Conservation (phyloP, 2,888 invertebrate genomes). For the Synergus gifuensis region DNA sequence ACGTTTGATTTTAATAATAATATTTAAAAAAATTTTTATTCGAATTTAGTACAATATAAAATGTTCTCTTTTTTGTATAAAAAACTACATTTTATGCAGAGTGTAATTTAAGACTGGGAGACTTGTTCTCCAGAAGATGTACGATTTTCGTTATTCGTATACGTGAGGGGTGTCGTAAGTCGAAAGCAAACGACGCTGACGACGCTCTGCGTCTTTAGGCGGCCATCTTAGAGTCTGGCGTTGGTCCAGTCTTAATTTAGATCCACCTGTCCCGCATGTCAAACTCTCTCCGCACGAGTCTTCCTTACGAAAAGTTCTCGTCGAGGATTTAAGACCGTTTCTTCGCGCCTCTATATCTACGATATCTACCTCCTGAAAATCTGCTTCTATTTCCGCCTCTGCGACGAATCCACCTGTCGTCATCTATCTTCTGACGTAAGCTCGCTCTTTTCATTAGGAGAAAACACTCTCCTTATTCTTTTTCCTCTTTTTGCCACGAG, state of each 20-base stretch:
- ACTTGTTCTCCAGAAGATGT: constrained; percentile 50
- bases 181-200: constrained; percentile 49
- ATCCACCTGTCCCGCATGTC: constrained; percentile 77
- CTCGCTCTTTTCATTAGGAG: not conserved
- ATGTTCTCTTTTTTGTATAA: not conserved
- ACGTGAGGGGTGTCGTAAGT: constrained; percentile 55
- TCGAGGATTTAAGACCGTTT: constrained; percentile 64
- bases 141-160: constrained; percentile 46
- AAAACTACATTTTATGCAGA: not conserved
- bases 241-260: constrained; percentile 77
- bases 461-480: not conserved
- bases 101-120: constrained; percentile 52
- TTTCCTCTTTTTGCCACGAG: not conserved
- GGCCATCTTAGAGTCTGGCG: constrained; percentile 75
- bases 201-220: constrained; percentile 56
- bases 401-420: constrained; percentile 70
- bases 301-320: constrained; percentile 52
- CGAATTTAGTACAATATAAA: not conserved
- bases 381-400: constrained; percentile 65
- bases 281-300: constrained; percentile 59
- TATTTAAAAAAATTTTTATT: not conserved
- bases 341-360: constrained; percentile 49
- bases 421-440: constrained; percentile 62
- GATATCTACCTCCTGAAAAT: constrained; percentile 48
- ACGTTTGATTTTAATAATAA: not conserved